Evolutionary conservation across 2,888 invertebrate genomes (phyloP).

Genomic region (Heliconius ethilla): DNA sequence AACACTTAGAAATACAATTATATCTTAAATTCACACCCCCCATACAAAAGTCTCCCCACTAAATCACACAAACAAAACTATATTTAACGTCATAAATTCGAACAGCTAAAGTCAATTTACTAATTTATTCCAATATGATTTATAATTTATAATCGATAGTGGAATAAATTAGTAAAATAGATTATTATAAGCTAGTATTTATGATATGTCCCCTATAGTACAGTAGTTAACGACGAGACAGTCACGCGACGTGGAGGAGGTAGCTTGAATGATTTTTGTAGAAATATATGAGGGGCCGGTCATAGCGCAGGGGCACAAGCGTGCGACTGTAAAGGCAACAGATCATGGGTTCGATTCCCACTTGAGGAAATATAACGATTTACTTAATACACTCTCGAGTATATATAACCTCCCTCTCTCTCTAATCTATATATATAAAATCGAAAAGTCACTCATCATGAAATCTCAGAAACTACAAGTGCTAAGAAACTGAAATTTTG

Average conservation of each 20-base stretch:
- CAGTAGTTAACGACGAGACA: slow-evolving; percentile 50
- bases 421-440: too few relatives aligned
- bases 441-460: too few relatives aligned
- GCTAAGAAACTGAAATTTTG: too few relatives aligned
- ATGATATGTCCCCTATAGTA: slow-evolving; percentile 26
- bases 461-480: too few relatives aligned
- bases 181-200: slow-evolving; percentile 38
- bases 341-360: too few relatives aligned
- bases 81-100: not conserved
- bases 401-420: too few relatives aligned
- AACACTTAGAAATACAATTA: too few relatives aligned
- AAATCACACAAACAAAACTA: not conserved
- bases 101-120: not conserved
- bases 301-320: too few relatives aligned
- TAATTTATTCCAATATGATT: not conserved
- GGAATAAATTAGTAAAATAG: slow-evolving; percentile 29
- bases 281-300: not conserved
- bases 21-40: not conserved
- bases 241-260: slow-evolving; percentile 69
- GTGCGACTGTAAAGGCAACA: too few relatives aligned
- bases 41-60: not conserved
- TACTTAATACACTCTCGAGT: too few relatives aligned
- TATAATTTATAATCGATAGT: slow-evolving; percentile 22
- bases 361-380: too few relatives aligned
- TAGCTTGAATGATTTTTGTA: slow-evolving; percentile 49